Percentiles rank a stretch among this genome's conserved stretches.
These are phyloP conservation scores for Microtus montanus DNA, from an alignment of 2,113 vertebrate species.

Conservation along the genomic window DNA sequence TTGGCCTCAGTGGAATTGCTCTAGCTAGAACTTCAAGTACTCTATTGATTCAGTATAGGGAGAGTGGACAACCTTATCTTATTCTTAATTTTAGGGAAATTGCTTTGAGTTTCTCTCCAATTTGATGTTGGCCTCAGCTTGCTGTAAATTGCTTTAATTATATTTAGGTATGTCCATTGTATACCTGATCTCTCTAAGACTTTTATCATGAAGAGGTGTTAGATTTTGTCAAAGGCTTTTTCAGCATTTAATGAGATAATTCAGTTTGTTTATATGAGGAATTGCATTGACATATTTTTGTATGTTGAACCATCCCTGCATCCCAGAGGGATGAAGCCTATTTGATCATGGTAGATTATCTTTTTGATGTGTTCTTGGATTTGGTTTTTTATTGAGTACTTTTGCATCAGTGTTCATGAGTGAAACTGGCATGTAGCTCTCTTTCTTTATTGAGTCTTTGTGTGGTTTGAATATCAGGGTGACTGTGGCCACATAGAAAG, in stretches of 20 bases:
- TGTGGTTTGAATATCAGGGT: not conserved
- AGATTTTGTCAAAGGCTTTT: not conserved
- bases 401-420: not conserved
- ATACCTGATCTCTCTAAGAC: not conserved
- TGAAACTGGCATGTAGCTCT: not conserved
- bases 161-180: not conserved
- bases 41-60: not conserved
- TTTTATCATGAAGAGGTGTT: not conserved
- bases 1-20: not conserved
- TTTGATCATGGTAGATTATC: not conserved
- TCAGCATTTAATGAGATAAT: not conserved
- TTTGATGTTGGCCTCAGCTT: not conserved
- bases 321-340: not conserved
- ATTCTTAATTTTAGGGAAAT: not conserved
- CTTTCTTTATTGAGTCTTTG: not conserved
- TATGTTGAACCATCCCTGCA: not conserved
- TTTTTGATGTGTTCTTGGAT: not conserved
- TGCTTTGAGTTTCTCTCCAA: not conserved
- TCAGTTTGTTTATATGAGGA: not conserved
- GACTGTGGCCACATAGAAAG: not conserved
- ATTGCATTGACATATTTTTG: not conserved
- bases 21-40: not conserved
- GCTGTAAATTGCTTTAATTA: not conserved
- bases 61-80: not conserved
- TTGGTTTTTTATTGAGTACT: not conserved